Base-by-base conservation (phyloP, 2,113 vertebrate genomes). In the Chlorodrepanis virens region DNA sequence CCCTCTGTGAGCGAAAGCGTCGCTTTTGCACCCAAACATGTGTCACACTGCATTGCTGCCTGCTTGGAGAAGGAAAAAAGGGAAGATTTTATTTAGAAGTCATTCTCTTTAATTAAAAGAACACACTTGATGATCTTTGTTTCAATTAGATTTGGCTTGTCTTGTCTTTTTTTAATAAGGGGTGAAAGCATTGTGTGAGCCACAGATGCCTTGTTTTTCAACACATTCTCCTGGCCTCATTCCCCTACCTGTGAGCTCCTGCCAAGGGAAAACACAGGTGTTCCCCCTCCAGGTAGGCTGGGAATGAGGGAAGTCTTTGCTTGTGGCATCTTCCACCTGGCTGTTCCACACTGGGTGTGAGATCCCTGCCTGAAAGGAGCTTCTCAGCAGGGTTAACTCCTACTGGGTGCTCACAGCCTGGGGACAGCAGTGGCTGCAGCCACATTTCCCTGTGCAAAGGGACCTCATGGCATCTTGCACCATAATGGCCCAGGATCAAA, bases 401-500 rank as follows among this genome's bases (percentile, higher is more conserved):
- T 53, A 1, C 23, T 45, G n/a, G 20, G 10, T 49, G 20, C 47
- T 45, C 40, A 33, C 17, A 37, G 42, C 56, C 11, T 23, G 14
- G 28, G 39, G 40, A 25, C 45, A 42, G 39, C 69, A 64, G 57
- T 20, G 37, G 57, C 75, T 86, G 81, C 60, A 78, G 52, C 37
- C 74, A 53, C 65, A 31, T 61, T 39, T 75, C 56, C 71, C 56
- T 49, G n/a, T 3, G 5, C 39, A 60, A 69, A 44, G 63, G 47
- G 18, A n/a, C 10, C 4, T 37, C 11, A 1, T 1, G 3, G 39
- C 42, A 57, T 39, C 33, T n/a, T n/a, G 22, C 44, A 54, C n/a
- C 0, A 0, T 10, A 39, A n/a, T 1, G 2, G 35, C 39, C 27
- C 8, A 59, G 50, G 45, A 65, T 60, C 33, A 70, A 84, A 37